Conservation (phyloP, 2,797 vertebrate species). For the Aldrovandia affinis region DNA sequence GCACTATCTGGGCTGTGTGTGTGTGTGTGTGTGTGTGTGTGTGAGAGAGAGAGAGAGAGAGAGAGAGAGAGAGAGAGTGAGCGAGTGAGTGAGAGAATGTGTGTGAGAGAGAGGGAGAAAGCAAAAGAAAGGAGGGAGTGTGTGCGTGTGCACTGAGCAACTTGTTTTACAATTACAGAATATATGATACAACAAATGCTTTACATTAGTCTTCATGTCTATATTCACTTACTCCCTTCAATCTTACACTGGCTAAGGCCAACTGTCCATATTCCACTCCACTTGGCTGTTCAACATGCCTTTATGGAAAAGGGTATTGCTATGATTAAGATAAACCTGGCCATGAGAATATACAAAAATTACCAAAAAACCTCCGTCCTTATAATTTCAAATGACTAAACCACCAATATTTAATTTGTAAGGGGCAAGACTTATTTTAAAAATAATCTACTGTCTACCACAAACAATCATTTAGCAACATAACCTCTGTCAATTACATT, state of each 20-base stretch:
- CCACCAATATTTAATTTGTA: neutral
- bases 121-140: neutral
- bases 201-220: neutral
- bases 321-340: neutral
- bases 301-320: neutral
- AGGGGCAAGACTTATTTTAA: neutral
- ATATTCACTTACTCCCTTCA: neutral
- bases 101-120: neutral
- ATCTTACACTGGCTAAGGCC: neutral
- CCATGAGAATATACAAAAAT: neutral
- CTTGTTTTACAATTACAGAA: neutral
- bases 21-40: conserved; percentile 13
- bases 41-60: neutral
- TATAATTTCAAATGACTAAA: neutral
- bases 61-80: neutral
- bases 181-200: neutral
- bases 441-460: neutral
- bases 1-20: neutral
- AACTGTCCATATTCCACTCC: neutral
- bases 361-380: neutral
- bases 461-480: neutral
- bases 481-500: neutral
- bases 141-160: neutral
- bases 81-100: neutral
- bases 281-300: neutral